A percentile compares a stretch with the other conserved stretches of the same genome.
Evolutionary conservation across 2,797 vertebrate genomes (phyloP).

Genomic region (Pygocentrus nattereri): DNA sequence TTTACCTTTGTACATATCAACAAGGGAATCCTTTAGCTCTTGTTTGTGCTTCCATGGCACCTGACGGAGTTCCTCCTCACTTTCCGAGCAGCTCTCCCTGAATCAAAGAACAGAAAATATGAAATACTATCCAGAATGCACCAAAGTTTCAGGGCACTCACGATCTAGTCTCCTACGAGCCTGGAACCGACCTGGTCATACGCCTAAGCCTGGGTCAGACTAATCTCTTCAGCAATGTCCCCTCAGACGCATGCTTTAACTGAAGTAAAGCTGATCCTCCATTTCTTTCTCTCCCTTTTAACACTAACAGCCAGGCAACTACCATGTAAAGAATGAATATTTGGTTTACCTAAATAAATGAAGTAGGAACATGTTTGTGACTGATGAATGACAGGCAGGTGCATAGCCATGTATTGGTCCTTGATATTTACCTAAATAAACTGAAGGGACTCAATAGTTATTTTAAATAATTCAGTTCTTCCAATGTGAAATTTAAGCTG

Average conservation of each 20-base stretch:
- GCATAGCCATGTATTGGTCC: neutral
- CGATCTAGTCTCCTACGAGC: constrained; percentile 9
- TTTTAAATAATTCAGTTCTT: neutral
- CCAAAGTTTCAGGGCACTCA: neutral
- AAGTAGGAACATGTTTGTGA: neutral
- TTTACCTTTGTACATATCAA: constrained; percentile 78
- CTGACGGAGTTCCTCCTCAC: constrained; percentile 50
- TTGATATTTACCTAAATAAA: neutral
- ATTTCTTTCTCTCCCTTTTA: neutral
- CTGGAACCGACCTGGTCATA: constrained; percentile 32
- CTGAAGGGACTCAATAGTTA: neutral
- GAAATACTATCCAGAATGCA: constrained; percentile 2
- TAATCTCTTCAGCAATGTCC: constrained; percentile 55
- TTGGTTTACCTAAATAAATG: neutral
- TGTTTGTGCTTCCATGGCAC: constrained; percentile 63
- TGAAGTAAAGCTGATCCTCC: neutral
- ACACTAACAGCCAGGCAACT: constrained; percentile 4
- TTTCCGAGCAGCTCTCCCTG: constrained; percentile 65
- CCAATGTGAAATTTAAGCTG: too few species aligned
- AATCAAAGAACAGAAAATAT: constrained; percentile 34
- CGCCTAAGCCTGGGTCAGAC: constrained; percentile 22
- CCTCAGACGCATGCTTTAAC: constrained; percentile 9
- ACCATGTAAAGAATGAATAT: neutral
- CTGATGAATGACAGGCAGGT: neutral
- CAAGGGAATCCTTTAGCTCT: constrained; percentile 71